These are phyloP conservation scores for Acrossocheilus fasciatus DNA, from an alignment of 2,797 vertebrate species.

Conservation along the genomic window DNA sequence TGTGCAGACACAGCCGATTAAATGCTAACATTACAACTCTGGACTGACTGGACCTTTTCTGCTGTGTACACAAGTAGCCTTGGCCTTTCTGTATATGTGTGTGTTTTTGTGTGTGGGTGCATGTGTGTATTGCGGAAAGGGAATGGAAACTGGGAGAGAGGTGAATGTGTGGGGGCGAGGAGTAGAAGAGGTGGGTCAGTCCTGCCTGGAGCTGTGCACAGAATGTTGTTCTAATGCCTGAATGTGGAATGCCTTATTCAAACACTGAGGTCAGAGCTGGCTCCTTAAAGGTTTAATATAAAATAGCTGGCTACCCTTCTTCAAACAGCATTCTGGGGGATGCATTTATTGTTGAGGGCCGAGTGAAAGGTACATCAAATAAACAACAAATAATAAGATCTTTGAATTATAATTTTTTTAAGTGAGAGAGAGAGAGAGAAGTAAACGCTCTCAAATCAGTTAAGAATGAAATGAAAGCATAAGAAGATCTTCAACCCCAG, in stretches of 20 bases:
- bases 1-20: constrained; percentile 11
- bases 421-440: no score
- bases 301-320: constrained; percentile 53
- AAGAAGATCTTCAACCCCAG: background rate
- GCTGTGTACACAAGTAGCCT: constrained; percentile 20
- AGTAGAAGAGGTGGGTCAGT: constrained; percentile 60
- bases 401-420: background rate
- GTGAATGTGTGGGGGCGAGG: constrained; percentile 46
- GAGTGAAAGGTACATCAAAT: background rate
- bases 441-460: background rate
- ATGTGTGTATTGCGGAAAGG: constrained; percentile 28
- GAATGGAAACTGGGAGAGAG: constrained; percentile 57
- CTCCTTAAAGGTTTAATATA: constrained; percentile 63
- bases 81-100: constrained; percentile 28
- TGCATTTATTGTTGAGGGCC: background rate
- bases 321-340: constrained; percentile 25
- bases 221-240: constrained; percentile 78
- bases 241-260: constrained; percentile 79
- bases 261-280: constrained; percentile 70
- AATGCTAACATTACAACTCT: constrained; percentile 17
- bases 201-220: constrained; percentile 64
- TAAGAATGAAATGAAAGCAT: background rate
- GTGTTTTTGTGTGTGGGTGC: constrained; percentile 18
- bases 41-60: constrained; percentile 37
- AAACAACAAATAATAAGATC: constrained; percentile 20